Evolutionary conservation across 2,113 vertebrate genomes (phyloP).

Genomic region (Mesembrinibis cayennensis): DNA sequence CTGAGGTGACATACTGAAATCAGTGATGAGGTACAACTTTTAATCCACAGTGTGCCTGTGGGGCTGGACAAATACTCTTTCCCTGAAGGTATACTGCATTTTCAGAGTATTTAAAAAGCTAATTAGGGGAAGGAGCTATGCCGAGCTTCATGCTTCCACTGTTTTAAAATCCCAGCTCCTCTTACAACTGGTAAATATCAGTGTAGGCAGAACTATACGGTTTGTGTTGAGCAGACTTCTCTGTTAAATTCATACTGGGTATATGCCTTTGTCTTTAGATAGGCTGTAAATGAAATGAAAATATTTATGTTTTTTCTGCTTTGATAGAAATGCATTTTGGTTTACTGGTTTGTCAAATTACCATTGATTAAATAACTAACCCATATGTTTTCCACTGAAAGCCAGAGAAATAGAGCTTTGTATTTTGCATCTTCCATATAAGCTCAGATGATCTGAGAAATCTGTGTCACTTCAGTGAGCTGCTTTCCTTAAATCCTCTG

Average conservation of each 20-base stretch:
- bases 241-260: neutral
- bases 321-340: neutral
- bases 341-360: neutral
- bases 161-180: neutral
- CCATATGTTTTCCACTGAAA: neutral
- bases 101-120: neutral
- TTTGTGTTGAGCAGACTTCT: neutral
- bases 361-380: neutral
- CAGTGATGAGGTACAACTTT: neutral
- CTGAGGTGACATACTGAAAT: neutral
- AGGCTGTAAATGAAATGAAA: neutral
- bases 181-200: neutral
- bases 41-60: neutral
- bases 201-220: neutral
- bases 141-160: neutral
- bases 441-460: neutral
- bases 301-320: neutral
- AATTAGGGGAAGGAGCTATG: neutral
- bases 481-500: neutral
- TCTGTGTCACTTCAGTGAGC: neutral
- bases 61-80: neutral
- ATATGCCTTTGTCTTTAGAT: neutral
- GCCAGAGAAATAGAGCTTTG: neutral
- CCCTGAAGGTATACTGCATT: neutral
- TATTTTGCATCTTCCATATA: neutral